Evolutionary conservation across 2,113 vertebrate genomes (phyloP).

Genomic region (Ageneiosus marmoratus): DNA sequence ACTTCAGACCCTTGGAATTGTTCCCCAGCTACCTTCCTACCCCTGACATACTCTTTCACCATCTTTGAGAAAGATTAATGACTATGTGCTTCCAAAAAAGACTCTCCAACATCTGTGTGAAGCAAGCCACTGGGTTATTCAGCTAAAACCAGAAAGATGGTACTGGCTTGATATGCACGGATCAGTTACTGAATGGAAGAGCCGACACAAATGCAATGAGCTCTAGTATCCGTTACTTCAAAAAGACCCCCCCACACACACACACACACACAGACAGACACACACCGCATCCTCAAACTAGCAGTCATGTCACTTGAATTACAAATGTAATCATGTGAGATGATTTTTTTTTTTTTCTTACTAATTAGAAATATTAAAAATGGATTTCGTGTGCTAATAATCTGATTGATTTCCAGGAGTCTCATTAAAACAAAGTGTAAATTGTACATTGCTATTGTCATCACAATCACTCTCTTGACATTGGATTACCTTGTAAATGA

Average conservation of each 20-base stretch:
- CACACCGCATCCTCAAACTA: neutral
- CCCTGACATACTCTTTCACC: constrained; percentile 58
- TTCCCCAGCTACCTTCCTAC: constrained; percentile 32
- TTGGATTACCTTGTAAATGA: no score
- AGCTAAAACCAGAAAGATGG: constrained; percentile 62
- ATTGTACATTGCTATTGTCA: no score
- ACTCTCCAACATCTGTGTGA: constrained; percentile 56
- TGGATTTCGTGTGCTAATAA: neutral
- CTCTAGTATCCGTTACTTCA: constrained; percentile 29
- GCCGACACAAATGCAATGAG: constrained; percentile 37
- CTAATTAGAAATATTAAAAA: neutral
- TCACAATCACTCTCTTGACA: neutral
- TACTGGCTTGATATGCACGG: constrained; percentile 55
- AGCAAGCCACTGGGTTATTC: constrained; percentile 59
- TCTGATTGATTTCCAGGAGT: neutral
- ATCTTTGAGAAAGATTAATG: constrained; percentile 71
- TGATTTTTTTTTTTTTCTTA: neutral
- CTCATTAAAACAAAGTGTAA: neutral
- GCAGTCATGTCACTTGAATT: neutral
- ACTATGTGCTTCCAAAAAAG: constrained; percentile 57
- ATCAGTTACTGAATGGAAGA: constrained; percentile 55
- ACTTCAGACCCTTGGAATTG: neutral
- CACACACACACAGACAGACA: no score
- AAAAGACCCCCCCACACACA: constrained; percentile 1
- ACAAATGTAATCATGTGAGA: neutral